phyloP scores from a whole-genome alignment of 2,888 invertebrate genomes.

The Habroteleia sp. region DNA sequence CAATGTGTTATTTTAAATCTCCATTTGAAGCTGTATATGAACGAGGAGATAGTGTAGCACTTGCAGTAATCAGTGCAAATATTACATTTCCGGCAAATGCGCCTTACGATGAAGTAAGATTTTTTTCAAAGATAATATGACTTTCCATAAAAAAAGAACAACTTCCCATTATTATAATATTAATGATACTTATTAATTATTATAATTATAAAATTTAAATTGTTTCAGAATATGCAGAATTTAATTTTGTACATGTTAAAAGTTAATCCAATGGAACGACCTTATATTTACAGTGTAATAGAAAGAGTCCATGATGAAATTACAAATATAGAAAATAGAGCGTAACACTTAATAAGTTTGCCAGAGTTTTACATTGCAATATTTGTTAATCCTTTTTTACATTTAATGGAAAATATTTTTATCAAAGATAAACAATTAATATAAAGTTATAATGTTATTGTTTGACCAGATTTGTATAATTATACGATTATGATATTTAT shows the following conservation, averaged over 20 bases:
- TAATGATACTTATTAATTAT: too few species aligned
- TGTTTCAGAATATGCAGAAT: slow-evolving; percentile 85
- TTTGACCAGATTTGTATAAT: too few species aligned
- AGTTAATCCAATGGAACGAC: slow-evolving; percentile 89
- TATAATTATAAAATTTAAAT: slow-evolving; percentile 12
- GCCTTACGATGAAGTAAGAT: slow-evolving; percentile 84
- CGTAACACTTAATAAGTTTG: slow-evolving; percentile 76
- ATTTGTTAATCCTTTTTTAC: too few species aligned
- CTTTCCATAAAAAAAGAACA: too few species aligned
- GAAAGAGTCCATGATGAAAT: slow-evolving; percentile 84
- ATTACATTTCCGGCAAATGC: slow-evolving; percentile 87
- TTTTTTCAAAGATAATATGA: not conserved
- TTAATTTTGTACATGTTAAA: slow-evolving; percentile 87
- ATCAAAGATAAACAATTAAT: too few species aligned
- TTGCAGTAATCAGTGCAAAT: slow-evolving; percentile 90
- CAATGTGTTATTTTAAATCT: slow-evolving; percentile 91
- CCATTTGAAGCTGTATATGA: slow-evolving; percentile 93
- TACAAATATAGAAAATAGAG: slow-evolving; percentile 83
- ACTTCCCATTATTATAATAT: too few species aligned
- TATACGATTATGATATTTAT: too few species aligned
- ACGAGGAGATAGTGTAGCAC: slow-evolving; percentile 92
- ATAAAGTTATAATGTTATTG: too few species aligned
- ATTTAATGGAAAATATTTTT: too few species aligned
- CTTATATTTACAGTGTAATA: slow-evolving; percentile 88
- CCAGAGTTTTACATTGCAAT: too few species aligned